Evolutionary conservation across 2,888 invertebrate genomes (phyloP).

Genomic region (Steinernema scapterisci): DNA sequence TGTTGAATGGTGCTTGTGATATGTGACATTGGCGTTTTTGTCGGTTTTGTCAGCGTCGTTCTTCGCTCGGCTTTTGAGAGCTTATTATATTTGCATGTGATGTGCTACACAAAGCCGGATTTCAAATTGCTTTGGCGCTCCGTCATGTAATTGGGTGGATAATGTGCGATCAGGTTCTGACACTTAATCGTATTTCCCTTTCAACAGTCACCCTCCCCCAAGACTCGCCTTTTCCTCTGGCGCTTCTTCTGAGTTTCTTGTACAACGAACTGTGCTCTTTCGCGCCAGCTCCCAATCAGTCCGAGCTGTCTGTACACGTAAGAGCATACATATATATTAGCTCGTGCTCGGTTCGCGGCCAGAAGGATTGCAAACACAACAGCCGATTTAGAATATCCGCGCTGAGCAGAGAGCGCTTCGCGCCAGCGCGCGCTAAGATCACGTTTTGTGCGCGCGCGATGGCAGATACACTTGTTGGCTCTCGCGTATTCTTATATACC

Average conservation of each 20-base stretch:
- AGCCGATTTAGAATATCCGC: constrained; percentile 24
- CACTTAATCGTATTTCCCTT: constrained; percentile 31
- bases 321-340: constrained; percentile 7
- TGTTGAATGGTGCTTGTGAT: neutral
- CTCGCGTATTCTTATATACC: constrained; percentile 10
- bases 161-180: constrained; percentile 32
- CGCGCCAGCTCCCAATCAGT: neutral
- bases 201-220: no score
- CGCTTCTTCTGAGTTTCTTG: constrained; percentile 4
- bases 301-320: neutral
- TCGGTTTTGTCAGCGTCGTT: constrained; percentile 6
- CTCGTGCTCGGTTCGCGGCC: neutral
- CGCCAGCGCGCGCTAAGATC: constrained; percentile 30
- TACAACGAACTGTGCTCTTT: constrained; percentile 13
- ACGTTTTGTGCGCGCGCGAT: constrained; percentile 26
- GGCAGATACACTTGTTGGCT: constrained; percentile 16
- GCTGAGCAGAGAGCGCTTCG: constrained; percentile 19
- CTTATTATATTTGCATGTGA: constrained; percentile 27
- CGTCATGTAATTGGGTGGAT: constrained; percentile 33
- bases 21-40: neutral
- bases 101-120: constrained; percentile 29
- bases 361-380: constrained; percentile 22
- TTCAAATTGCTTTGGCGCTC: constrained; percentile 29
- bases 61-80: constrained; percentile 12
- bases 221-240: neutral